phyloP scores from a whole-genome alignment of 1,140 invertebrate genomes.

The Lysiphlebus fabarum region DNA sequence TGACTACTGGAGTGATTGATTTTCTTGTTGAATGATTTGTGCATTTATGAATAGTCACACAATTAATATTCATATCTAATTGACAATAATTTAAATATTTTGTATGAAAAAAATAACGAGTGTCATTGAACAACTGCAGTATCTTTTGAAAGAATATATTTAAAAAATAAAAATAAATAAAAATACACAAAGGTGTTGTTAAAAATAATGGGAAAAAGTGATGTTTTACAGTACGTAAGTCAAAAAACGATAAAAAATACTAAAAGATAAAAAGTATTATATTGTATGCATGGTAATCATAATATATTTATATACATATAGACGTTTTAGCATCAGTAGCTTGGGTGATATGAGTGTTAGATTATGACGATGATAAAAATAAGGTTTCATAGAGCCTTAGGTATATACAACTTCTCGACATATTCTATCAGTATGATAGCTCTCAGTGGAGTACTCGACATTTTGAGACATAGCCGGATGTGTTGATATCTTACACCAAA shows the following conservation, averaged over 20 bases:
- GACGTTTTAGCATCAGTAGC: background rate
- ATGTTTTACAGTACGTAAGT: constrained; percentile 23
- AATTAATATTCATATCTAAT: too few species aligned
- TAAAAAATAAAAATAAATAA: too few species aligned
- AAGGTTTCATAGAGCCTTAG: background rate
- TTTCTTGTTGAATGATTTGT: too few species aligned
- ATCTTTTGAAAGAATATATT: too few species aligned
- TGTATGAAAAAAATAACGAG: too few species aligned
- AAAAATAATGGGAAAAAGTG: too few species aligned
- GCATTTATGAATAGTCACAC: too few species aligned
- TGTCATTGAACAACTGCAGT: too few species aligned
- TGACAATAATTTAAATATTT: too few species aligned
- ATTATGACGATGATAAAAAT: constrained; percentile 6
- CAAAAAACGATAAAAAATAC: constrained; percentile 38
- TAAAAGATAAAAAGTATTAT: constrained; percentile 42
- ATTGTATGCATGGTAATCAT: constrained; percentile 40
- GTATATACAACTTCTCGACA: constrained; percentile 25
- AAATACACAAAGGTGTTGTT: too few species aligned
- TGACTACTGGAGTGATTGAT: too few species aligned
- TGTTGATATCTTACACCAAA: constrained; percentile 40
- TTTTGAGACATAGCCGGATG: constrained; percentile 30
- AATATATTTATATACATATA: constrained; percentile 3
- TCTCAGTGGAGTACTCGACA: constrained; percentile 39
- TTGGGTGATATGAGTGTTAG: background rate
- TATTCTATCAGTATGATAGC: constrained; percentile 48